These are phyloP conservation scores for Trichopoda pennipes DNA, from an alignment of 2,888 invertebrate species.

Conservation along the genomic window DNA sequence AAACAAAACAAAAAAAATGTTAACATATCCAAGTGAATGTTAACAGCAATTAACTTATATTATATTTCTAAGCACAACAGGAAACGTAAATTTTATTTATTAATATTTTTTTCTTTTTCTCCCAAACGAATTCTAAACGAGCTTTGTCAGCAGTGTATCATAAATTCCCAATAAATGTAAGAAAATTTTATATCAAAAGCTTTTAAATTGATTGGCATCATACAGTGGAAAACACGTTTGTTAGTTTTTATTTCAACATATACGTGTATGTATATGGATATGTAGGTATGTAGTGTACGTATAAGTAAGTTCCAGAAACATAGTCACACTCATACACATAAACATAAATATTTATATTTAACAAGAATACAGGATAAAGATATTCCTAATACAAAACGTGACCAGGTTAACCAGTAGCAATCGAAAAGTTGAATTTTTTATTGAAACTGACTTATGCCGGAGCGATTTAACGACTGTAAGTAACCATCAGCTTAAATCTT, in stretches of 20 bases:
- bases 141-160: slow-evolving; percentile 65
- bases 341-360: slow-evolving; percentile 4
- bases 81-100: slow-evolving; percentile 15
- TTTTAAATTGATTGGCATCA: slow-evolving; percentile 69
- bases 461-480: slow-evolving; percentile 9
- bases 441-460: slow-evolving; percentile 19
- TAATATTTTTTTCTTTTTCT: not conserved
- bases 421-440: slow-evolving; percentile 15
- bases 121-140: slow-evolving; percentile 49
- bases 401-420: slow-evolving; percentile 51
- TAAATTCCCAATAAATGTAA: slow-evolving; percentile 41
- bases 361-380: slow-evolving; percentile 6
- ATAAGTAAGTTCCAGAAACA: not conserved
- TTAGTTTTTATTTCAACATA: slow-evolving; percentile 47
- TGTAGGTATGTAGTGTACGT: too few relatives aligned
- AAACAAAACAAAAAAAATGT: too few relatives aligned
- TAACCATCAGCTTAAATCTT: slow-evolving; percentile 10
- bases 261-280: not conserved
- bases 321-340: slow-evolving; percentile 8
- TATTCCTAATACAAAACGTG: slow-evolving; percentile 54
- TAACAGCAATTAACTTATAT: slow-evolving; percentile 55
- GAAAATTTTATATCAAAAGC: slow-evolving; percentile 56
- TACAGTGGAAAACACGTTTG: slow-evolving; percentile 65
- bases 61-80: slow-evolving; percentile 12
- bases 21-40: slow-evolving; percentile 40